Evolutionary conservation across 2,888 invertebrate genomes (phyloP).

Genomic region (Lordiphosa fenestrarum): DNA sequence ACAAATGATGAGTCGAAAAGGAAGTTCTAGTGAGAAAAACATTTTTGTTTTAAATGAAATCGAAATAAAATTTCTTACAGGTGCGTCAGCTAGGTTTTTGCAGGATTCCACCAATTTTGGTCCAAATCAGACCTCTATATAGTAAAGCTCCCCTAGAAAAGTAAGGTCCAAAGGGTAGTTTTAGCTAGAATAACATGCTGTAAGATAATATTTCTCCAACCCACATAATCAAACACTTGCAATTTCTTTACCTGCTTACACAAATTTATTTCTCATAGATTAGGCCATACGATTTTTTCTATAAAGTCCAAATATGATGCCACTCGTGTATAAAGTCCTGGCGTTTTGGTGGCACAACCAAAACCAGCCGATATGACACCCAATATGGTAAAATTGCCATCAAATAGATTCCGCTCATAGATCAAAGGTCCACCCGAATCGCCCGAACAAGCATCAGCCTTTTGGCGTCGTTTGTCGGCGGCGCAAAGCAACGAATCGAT

Average conservation of each 20-base stretch:
- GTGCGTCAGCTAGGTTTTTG: no score
- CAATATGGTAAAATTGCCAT: slow-evolving; percentile 56
- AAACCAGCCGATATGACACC: slow-evolving; percentile 77
- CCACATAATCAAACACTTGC: no score
- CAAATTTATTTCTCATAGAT: slow-evolving; percentile 27
- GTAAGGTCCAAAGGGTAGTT: no score
- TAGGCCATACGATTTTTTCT: slow-evolving; percentile 76
- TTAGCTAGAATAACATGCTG: no score
- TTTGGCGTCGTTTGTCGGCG: slow-evolving; percentile 39
- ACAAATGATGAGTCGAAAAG: no score
- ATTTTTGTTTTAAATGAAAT: no score
- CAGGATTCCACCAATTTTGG: no score
- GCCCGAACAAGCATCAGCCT: slow-evolving; percentile 75
- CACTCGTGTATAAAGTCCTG: slow-evolving; percentile 77
- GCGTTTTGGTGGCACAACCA: slow-evolving; percentile 70
- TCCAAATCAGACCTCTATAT: no score
- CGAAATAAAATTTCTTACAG: no score
- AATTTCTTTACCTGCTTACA: not conserved
- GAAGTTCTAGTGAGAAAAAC: no score
- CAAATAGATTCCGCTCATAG: slow-evolving; percentile 45
- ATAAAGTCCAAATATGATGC: slow-evolving; percentile 76
- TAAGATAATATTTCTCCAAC: no score
- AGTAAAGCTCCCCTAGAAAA: no score
- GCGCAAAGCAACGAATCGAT: slow-evolving; percentile 61
- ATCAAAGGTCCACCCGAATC: slow-evolving; percentile 78